Conservation (phyloP, 2,113 vertebrate species). For the Pitta sordida region DNA sequence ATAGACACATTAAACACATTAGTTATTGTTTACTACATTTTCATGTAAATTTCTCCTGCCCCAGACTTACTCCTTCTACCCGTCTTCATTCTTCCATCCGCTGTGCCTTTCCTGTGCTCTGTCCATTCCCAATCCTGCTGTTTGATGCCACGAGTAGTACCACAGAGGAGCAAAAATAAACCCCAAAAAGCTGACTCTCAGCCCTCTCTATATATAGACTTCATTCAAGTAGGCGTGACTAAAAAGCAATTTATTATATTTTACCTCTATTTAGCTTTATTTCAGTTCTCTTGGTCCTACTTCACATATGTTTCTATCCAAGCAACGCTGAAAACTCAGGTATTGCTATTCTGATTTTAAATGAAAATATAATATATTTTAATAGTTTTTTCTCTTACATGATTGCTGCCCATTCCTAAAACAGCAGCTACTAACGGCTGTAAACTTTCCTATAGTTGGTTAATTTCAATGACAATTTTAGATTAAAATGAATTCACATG, state of each 20-base stretch:
- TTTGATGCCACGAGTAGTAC: background rate
- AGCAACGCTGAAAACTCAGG: background rate
- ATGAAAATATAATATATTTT: background rate
- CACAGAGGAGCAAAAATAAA: background rate
- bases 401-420: background rate
- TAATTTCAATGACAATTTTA: conserved; percentile 1
- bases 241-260: background rate
- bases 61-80: background rate
- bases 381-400: background rate
- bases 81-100: background rate
- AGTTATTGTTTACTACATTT: background rate
- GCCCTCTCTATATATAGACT: background rate
- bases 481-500: background rate
- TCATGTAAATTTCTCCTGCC: background rate
- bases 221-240: background rate
- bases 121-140: background rate
- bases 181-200: background rate
- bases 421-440: background rate
- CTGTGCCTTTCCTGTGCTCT: background rate
- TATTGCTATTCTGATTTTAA: background rate
- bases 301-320: background rate
- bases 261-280: background rate
- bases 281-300: background rate
- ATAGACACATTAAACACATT: background rate
- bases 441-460: background rate